Conservation (phyloP, 53 echinoderm and acorn worm species). For the Luidia sarsii region DNA sequence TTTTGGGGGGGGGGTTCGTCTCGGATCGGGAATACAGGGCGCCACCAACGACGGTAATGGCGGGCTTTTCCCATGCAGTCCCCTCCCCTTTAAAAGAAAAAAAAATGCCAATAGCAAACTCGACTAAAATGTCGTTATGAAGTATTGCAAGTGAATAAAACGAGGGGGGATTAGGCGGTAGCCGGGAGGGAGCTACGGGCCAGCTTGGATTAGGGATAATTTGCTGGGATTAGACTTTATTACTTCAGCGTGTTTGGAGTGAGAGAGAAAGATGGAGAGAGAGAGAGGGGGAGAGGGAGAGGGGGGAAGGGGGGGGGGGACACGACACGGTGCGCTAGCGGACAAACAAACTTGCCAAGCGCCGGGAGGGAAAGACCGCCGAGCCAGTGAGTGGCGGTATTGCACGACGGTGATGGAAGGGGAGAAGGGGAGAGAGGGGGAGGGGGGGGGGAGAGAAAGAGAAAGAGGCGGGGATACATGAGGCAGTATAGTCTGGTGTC, state of each 20-base stretch:
- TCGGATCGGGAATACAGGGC: no score
- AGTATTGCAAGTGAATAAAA: conserved; percentile 58
- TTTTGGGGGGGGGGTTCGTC: no score
- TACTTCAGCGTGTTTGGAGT: conserved; percentile 55
- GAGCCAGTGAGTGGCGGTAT: no score
- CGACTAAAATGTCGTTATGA: conserved; percentile 59
- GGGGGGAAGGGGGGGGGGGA: no score
- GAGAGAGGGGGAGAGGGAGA: no score
- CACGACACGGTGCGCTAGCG: conserved; percentile 28
- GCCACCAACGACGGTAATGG: conserved; percentile 52
- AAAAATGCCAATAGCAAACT: conserved; percentile 40
- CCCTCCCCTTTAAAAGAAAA: no score
- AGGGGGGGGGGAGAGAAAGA: no score
- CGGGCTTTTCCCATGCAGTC: no score
- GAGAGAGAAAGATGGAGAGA: no score
- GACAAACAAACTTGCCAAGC: conserved; percentile 21
- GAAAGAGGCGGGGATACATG: neutral
- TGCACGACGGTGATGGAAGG: no score
- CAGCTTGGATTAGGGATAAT: conserved; percentile 39
- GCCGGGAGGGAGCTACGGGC: conserved; percentile 32
- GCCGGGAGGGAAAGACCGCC: neutral
- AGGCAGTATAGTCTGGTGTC: conserved; percentile 46
- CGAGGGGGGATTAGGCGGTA: conserved; percentile 40
- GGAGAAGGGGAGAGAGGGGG: no score
- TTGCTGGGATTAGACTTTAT: conserved; percentile 55